phyloP scores from a whole-genome alignment of 2,797 vertebrate species.

The Heteromormyrus szaboi region DNA sequence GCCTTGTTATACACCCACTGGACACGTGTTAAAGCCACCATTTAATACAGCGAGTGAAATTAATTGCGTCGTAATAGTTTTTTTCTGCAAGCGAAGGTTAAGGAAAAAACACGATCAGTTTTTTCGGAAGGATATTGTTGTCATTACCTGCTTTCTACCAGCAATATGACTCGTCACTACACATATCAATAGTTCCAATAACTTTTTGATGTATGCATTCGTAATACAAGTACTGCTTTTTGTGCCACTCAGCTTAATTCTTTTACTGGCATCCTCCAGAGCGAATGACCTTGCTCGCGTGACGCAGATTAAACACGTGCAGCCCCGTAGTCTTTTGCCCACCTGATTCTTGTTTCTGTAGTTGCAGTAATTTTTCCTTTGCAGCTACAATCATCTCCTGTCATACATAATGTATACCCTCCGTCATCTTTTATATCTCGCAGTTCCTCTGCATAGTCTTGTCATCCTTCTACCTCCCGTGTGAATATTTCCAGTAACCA shows the following conservation, averaged over 20 bases:
- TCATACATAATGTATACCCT: background rate
- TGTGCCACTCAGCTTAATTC: background rate
- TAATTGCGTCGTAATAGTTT: background rate
- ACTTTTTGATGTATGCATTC: background rate
- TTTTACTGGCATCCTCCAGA: background rate
- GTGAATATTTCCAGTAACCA: background rate
- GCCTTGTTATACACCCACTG: background rate
- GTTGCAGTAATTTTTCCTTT: background rate
- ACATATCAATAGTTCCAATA: background rate
- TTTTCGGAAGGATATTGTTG: background rate
- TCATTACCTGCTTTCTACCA: background rate
- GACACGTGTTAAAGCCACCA: background rate
- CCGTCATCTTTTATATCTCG: background rate
- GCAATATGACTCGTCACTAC: background rate
- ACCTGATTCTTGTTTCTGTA: background rate
- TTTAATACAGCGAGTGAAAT: background rate
- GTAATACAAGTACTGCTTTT: background rate
- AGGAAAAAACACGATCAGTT: background rate
- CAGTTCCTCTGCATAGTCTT: background rate
- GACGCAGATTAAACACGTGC: background rate
- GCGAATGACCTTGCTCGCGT: background rate
- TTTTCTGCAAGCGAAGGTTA: background rate
- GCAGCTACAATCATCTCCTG: background rate
- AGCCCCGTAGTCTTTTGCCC: background rate
- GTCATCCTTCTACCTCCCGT: background rate